Evolutionary conservation across 2,888 invertebrate species (phyloP), one percentile per base, ranked within the genome.

Genomic region (Drosophila neoperkinsi): DNA sequence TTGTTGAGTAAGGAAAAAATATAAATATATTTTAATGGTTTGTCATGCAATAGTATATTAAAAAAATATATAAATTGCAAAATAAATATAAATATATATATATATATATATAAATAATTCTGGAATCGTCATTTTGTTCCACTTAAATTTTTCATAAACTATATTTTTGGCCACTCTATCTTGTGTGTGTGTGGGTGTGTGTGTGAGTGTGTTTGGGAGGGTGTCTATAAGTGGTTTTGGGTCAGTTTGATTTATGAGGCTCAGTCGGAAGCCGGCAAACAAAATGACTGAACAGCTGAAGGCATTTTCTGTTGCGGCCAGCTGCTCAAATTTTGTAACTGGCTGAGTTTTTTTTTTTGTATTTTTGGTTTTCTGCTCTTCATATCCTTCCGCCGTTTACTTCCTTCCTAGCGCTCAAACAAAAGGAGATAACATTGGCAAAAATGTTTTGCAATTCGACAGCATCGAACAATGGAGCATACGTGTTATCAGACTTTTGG

Each of bases 381-480:
- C 60, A 58, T 43, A 69, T 74, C 60, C 70, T 74, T 70, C 70
- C 69, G 62, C 52, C 64, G 41, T 68, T 60, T 38, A 18, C 9
- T 65, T 55, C 33, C 74, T 57, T 57, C 43, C 43, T 31, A 43
- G 30, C 10, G 21, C 55, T 62, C 65, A 69, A 80, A 82, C 80
- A 80, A 82, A 56, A 62, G 60, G 68, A 74, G 59, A 77, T 69
- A 77, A 71, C 60, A 61, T 11, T 81, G 76, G 59, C 70, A 74
- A 50, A 57, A 58, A 51, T 58, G 64, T 71, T 67, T 74, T 71
- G 53, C 51, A 55, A 67, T 59, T 43, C 58, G 21, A 65, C 31
- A 50, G 34, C 25, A 33, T 64, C 41, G 52, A 65, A 71, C 88
- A 82, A 79, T 83, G 90, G 79, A 82, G 88, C 90, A 88, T 88